Percentiles rank a stretch among this genome's conserved stretches.
These are phyloP conservation scores for Lophochroa leadbeateri DNA, from an alignment of 2,113 vertebrate species.

Conservation along the genomic window DNA sequence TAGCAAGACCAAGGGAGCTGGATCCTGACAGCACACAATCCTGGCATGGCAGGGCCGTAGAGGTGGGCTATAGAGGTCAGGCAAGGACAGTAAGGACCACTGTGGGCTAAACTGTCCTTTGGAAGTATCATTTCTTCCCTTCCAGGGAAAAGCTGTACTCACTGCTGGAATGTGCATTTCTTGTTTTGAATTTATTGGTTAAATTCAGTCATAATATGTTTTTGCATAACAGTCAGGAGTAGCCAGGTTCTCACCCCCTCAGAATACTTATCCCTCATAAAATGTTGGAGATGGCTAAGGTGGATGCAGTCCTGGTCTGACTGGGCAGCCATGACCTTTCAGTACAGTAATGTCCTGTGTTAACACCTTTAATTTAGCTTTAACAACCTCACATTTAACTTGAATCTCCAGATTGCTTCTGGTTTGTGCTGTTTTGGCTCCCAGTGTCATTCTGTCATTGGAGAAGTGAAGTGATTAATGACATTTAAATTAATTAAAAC, in stretches of 20 bases:
- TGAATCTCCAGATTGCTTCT: neutral
- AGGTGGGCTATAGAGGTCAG: neutral
- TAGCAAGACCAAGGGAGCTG: neutral
- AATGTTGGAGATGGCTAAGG: neutral
- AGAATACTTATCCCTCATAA: neutral
- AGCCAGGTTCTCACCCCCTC: neutral
- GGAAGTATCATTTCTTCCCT: neutral
- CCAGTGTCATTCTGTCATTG: neutral
- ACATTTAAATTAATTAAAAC: constrained; percentile 38
- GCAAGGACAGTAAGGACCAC: neutral
- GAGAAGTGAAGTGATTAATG: constrained; percentile 36
- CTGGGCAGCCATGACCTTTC: neutral
- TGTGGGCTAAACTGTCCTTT: neutral
- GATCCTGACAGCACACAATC: neutral
- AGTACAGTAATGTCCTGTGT: neutral
- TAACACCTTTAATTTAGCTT: constrained; percentile 12
- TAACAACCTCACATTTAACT: neutral
- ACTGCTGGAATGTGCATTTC: neutral
- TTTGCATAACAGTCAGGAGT: neutral
- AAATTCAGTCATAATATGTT: neutral
- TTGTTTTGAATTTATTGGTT: neutral
- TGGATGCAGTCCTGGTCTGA: neutral
- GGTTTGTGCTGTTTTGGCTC: constrained; percentile 12
- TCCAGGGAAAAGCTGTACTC: neutral
- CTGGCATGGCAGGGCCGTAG: too few relatives aligned